These are phyloP conservation scores for Orycteropus afer DNA, from an alignment of 2,113 vertebrate species.

Conservation along the genomic window DNA sequence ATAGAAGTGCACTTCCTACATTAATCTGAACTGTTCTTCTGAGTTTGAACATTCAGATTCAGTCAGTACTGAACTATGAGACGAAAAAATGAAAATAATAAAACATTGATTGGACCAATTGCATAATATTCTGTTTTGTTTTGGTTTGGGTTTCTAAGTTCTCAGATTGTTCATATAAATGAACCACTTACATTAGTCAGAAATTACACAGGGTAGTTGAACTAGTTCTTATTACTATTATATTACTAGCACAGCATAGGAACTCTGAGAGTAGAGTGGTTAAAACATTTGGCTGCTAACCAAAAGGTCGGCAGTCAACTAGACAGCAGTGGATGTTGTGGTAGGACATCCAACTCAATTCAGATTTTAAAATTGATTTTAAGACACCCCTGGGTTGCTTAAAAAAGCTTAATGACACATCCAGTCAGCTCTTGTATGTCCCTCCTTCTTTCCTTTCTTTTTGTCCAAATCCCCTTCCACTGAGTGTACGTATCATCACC, in stretches of 20 bases:
- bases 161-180: background rate
- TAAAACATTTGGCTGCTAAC: no score
- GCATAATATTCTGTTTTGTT: background rate
- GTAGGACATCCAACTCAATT: background rate
- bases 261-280: no score
- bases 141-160: background rate
- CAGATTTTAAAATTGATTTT: background rate
- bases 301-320: no score
- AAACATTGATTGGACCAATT: background rate
- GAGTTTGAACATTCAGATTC: background rate
- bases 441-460: background rate
- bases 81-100: background rate
- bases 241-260: no score
- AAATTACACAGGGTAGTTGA: background rate
- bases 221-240: background rate
- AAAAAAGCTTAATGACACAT: background rate
- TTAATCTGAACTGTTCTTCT: background rate
- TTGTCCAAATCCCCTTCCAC: background rate
- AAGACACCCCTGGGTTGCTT: fast-evolving
- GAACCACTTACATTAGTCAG: background rate
- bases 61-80: background rate
- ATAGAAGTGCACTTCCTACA: background rate
- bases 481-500: background rate
- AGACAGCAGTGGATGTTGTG: no score
- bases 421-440: background rate